phyloP scores from a whole-genome alignment of 1,140 invertebrate species.

The Amyelois transitella region DNA sequence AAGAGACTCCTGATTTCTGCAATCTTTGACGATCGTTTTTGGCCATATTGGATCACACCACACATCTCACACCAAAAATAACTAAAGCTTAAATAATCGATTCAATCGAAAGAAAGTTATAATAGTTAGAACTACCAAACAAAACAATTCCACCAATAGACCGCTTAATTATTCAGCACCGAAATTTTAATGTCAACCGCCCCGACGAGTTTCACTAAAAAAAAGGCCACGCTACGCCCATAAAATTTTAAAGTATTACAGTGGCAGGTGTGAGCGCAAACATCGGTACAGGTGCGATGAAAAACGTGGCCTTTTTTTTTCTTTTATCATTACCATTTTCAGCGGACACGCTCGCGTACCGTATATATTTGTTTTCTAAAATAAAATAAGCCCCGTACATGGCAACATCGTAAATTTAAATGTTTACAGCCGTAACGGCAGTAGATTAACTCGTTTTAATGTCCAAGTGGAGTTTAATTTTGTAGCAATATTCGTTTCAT shows the following conservation, averaged over 20 bases:
- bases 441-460: neutral
- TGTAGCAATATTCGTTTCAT: neutral
- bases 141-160: neutral
- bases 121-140: neutral
- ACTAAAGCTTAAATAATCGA: no score
- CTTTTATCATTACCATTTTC: neutral
- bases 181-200: neutral
- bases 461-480: neutral
- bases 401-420: neutral
- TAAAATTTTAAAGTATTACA: constrained; percentile 1
- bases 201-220: neutral
- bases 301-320: neutral
- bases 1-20: no score
- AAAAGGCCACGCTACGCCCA: neutral
- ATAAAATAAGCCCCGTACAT: neutral
- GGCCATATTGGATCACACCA: no score
- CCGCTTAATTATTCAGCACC: neutral
- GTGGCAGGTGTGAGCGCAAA: neutral
- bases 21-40: no score
- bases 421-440: neutral
- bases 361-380: constrained; percentile 1
- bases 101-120: no score
- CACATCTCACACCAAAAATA: no score
- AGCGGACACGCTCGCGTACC: neutral
- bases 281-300: neutral